Evolutionary conservation across 2,888 invertebrate genomes (phyloP).

Genomic region (Cerastoderma edule): DNA sequence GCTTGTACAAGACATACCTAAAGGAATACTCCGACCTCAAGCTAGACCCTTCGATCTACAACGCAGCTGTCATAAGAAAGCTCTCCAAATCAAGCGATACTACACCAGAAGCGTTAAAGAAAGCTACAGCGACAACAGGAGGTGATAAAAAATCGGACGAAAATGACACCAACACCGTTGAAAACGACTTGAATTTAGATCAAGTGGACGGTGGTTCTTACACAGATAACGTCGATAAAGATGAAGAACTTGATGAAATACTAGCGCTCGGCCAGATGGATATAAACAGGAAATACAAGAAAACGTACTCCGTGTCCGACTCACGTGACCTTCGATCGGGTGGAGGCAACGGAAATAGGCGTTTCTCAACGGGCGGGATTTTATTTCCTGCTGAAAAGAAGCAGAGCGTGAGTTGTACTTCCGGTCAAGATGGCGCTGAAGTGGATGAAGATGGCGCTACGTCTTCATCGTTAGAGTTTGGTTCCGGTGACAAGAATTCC

Average conservation of each 20-base stretch:
- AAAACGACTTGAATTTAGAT: neutral
- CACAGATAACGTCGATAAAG: neutral
- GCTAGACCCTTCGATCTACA: slow-evolving; percentile 23
- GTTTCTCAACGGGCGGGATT: slow-evolving; percentile 20
- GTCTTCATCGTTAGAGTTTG: no score
- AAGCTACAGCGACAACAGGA: neutral
- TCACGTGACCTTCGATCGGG: neutral
- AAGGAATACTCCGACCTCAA: slow-evolving; percentile 32
- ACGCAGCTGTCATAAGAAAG: neutral
- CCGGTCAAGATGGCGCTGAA: no score
- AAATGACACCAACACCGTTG: neutral
- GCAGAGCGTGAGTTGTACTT: no score
- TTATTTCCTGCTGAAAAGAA: no score
- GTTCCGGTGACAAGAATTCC: no score
- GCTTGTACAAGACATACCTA: slow-evolving; percentile 38
- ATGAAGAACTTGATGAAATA: slow-evolving; percentile 2
- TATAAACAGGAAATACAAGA: neutral
- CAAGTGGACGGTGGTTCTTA: neutral
- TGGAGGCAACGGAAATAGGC: slow-evolving; percentile 1
- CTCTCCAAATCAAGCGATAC: slow-evolving; percentile 16
- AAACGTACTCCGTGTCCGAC: neutral
- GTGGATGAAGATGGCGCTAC: no score
- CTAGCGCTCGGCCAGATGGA: slow-evolving; percentile 13
- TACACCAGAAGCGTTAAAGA: neutral
- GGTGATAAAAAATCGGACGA: neutral